Evolutionary conservation across 30 jellyfish, hydroid and myxozoan species (phyloP).

Genomic region (Cassiopea andromeda): DNA sequence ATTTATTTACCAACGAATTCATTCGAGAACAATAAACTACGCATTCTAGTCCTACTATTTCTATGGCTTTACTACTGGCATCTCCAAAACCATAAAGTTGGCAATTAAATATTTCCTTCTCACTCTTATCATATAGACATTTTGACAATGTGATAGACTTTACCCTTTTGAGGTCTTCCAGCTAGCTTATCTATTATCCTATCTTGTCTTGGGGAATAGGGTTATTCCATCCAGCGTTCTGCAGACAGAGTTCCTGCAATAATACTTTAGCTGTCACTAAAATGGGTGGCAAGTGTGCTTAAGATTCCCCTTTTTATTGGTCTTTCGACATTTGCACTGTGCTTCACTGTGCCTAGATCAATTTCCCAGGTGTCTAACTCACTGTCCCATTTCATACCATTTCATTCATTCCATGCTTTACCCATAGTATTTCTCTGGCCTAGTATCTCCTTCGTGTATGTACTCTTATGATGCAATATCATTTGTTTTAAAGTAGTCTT

Average conservation of each 20-base stretch:
- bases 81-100: background rate
- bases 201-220: background rate
- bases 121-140: background rate
- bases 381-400: background rate
- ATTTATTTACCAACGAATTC: no score
- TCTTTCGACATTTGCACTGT: background rate
- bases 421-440: background rate
- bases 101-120: conserved; percentile 2
- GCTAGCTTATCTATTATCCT: background rate
- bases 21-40: no score
- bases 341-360: background rate
- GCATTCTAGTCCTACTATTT: no score
- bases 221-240: background rate
- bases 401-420: background rate
- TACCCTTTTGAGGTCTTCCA: conserved; percentile 7
- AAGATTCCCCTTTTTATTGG: background rate
- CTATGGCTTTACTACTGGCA: background rate
- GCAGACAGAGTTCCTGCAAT: background rate
- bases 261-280: background rate
- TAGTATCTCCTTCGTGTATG: background rate
- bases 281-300: background rate
- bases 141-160: background rate
- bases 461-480: background rate
- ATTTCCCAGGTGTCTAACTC: background rate
- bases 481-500: background rate